A percentile compares a stretch with the other conserved stretches of the same genome.
Evolutionary conservation across 2,113 vertebrate genomes (phyloP).

Genomic region (Myotis brandtii): DNA sequence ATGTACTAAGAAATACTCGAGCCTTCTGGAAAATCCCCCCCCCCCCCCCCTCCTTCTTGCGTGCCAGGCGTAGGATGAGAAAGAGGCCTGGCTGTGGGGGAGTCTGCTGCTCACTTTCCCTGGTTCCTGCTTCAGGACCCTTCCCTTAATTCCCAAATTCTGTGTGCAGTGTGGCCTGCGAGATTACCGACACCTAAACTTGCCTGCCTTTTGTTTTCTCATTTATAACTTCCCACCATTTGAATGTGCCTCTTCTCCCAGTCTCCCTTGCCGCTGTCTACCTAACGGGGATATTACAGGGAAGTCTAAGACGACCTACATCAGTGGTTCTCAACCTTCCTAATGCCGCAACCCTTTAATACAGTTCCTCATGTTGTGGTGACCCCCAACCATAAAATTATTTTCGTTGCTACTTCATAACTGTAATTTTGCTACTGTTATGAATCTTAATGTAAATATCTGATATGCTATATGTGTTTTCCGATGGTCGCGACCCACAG

Average conservation of each 20-base stretch:
- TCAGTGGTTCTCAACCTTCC: too few relatives aligned
- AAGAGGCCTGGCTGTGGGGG: neutral
- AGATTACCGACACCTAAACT: neutral
- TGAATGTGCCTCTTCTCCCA: neutral
- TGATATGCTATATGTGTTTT: too few relatives aligned
- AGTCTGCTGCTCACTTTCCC: neutral
- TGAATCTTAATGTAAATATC: too few relatives aligned
- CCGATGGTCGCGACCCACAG: too few relatives aligned
- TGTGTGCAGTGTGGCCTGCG: fast-evolving
- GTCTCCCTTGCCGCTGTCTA: neutral
- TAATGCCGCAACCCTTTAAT: too few relatives aligned
- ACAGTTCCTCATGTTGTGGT: too few relatives aligned
- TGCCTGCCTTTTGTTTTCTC: slow-evolving; percentile 8
- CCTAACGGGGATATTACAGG: neutral
- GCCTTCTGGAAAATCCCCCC: neutral
- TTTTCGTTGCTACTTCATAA: too few relatives aligned
- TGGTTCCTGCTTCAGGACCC: neutral
- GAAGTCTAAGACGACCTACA: neutral
- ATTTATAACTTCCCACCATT: neutral
- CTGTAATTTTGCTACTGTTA: too few relatives aligned
- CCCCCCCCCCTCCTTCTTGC: neutral
- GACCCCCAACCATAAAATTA: too few relatives aligned
- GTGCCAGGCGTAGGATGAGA: neutral
- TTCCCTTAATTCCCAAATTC: neutral
- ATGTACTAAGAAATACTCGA: neutral